phyloP scores from a whole-genome alignment of 92 coral and sea anemone genomes.

The Siderastrea radians region DNA sequence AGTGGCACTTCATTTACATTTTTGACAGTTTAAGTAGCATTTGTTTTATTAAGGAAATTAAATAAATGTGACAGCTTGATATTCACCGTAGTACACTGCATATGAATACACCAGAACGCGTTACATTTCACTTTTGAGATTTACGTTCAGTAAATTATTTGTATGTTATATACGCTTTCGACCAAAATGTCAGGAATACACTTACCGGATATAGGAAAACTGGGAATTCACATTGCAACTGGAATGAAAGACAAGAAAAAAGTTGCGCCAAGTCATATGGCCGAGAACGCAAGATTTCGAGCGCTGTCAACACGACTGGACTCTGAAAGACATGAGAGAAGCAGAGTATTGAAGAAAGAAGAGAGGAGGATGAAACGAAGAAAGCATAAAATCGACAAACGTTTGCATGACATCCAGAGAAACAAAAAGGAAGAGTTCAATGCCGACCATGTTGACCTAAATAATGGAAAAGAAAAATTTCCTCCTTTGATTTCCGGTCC shows the following conservation, averaged over 20 bases:
- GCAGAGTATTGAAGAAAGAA: slow-evolving; percentile 72
- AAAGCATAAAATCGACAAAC: slow-evolving; percentile 74
- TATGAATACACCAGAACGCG: neutral
- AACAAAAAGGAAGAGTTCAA: slow-evolving; percentile 7
- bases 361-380: slow-evolving; percentile 72
- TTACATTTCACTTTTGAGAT: neutral
- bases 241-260: slow-evolving; percentile 81
- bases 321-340: slow-evolving; percentile 79
- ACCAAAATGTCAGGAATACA: slow-evolving; percentile 83
- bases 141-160: too few relatives aligned
- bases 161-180: neutral
- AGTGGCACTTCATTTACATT: slow-evolving; percentile 10
- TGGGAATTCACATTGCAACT: slow-evolving; percentile 88
- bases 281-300: slow-evolving; percentile 74
- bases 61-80: neutral
- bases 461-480: neutral
- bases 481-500: slow-evolving; percentile 23
- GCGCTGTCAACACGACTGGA: slow-evolving; percentile 79
- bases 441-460: neutral
- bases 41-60: neutral
- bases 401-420: slow-evolving; percentile 68
- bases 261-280: slow-evolving; percentile 81
- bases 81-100: neutral
- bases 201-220: slow-evolving; percentile 86
- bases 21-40: slow-evolving; percentile 1